These are phyloP conservation scores for Diglossa brunneiventris DNA, from an alignment of 2,113 vertebrate species.

Conservation along the genomic window DNA sequence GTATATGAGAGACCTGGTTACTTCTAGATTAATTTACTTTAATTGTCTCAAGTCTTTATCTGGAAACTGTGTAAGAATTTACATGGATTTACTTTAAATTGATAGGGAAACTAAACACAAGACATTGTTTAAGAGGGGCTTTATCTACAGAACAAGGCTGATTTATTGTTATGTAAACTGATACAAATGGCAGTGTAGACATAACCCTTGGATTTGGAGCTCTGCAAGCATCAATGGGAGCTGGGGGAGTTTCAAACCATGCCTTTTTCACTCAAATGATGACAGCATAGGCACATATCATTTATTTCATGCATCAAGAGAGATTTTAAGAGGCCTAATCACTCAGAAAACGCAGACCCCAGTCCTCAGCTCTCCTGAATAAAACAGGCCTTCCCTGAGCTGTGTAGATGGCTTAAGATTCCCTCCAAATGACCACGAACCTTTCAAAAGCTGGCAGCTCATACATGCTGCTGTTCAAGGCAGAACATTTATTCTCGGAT, in stretches of 20 bases:
- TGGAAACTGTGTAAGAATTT: neutral
- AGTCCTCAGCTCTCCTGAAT: neutral
- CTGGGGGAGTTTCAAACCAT: neutral
- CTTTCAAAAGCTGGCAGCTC: slow-evolving; percentile 32
- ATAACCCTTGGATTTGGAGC: neutral
- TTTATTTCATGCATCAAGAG: slow-evolving; percentile 1
- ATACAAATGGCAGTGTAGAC: neutral
- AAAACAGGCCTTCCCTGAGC: neutral
- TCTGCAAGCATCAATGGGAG: neutral
- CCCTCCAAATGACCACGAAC: neutral
- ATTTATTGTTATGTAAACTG: neutral
- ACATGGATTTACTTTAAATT: neutral
- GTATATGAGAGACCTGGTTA: neutral
- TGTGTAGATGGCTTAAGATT: neutral
- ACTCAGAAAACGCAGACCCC: neutral
- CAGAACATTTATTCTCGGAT: neutral
- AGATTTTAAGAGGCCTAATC: slow-evolving; percentile 6
- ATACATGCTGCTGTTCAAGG: neutral
- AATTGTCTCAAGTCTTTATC: neutral
- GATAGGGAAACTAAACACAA: neutral
- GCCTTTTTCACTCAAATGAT: neutral
- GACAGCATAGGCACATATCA: neutral
- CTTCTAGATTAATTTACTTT: neutral
- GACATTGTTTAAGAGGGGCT: neutral
- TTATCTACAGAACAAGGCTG: neutral